Conservation (phyloP, 2,797 vertebrate genomes). For the Muscicapa striata region DNA sequence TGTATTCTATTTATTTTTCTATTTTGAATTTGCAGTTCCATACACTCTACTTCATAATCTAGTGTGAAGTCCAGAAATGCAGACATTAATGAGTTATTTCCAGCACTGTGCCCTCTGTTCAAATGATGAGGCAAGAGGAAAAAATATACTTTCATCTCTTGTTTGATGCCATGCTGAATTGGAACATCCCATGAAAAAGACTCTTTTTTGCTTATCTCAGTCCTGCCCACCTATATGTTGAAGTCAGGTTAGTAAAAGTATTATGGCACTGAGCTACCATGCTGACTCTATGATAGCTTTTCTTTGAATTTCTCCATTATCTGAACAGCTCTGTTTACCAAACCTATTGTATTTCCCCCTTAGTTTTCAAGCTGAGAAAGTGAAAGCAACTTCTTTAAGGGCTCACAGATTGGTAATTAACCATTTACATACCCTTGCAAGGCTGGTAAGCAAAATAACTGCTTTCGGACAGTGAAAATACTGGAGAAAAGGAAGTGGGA, state of each 20-base stretch:
- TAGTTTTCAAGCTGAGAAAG: conserved; percentile 81
- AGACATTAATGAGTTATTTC: not conserved
- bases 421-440: conserved; percentile 80
- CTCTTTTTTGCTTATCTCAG: not conserved
- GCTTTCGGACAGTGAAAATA: conserved; percentile 80
- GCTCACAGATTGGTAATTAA: conserved; percentile 83
- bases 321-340: conserved; percentile 80
- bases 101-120: not conserved
- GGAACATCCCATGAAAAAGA: not conserved
- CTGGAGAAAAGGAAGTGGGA: conserved; percentile 74
- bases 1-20: not conserved
- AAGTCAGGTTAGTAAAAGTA: conserved; percentile 68
- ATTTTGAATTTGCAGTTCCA: not conserved
- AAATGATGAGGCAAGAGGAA: not conserved
- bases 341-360: conserved; percentile 80
- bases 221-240: conserved; percentile 27
- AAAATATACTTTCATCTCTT: not conserved
- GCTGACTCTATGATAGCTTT: conserved; percentile 72
- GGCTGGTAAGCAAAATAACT: conserved; percentile 80
- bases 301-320: conserved; percentile 75
- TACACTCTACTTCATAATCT: not conserved
- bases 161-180: not conserved
- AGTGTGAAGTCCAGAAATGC: not conserved
- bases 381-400: conserved; percentile 81
- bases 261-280: conserved; percentile 67